These are phyloP conservation scores for Aporrectodea caliginosa DNA, from an alignment of 1,140 invertebrate genomes.

Conservation along the genomic window DNA sequence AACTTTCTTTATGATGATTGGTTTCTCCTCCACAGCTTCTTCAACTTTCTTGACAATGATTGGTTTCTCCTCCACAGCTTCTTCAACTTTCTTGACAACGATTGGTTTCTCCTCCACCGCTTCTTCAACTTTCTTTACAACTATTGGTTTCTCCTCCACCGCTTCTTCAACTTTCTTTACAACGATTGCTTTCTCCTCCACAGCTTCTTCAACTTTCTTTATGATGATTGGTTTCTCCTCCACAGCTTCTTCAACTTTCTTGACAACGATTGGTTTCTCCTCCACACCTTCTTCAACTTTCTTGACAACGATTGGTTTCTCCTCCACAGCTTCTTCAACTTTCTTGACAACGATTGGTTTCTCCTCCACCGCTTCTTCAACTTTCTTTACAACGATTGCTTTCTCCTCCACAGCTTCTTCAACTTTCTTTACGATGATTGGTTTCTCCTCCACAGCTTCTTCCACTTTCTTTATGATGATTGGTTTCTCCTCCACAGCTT, in stretches of 20 bases:
- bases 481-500: no score
- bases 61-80: neutral
- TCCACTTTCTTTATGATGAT: no score
- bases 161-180: neutral
- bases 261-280: neutral
- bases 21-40: neutral
- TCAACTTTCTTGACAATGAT: neutral
- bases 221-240: neutral
- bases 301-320: no score
- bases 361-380: no score
- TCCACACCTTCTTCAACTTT: neutral
- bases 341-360: no score
- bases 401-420: no score
- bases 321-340: no score
- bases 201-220: slow-evolving; percentile 9
- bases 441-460: no score
- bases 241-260: neutral
- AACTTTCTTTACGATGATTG: no score
- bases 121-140: neutral
- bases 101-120: neutral
- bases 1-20: slow-evolving; percentile 2
- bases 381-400: no score
- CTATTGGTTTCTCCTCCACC: neutral
- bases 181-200: neutral
- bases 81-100: slow-evolving; percentile 9